Conservation (phyloP, 2,888 invertebrate species). For the Eurytoma californica region DNA sequence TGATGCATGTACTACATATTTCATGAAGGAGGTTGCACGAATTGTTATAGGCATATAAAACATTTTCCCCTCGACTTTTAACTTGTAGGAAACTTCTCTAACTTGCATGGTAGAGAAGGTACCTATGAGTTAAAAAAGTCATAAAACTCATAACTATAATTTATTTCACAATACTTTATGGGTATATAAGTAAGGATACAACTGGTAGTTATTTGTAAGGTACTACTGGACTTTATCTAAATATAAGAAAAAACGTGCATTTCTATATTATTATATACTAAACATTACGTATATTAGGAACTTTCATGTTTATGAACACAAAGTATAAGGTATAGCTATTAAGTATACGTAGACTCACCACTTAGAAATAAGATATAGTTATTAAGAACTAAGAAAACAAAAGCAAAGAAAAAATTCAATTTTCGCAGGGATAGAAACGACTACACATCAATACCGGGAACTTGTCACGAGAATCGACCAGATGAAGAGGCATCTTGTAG, state of each 20-base stretch:
- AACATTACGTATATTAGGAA: too few species aligned
- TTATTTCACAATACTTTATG: too few species aligned
- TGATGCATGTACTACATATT: conserved; percentile 55
- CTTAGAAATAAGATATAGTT: neutral
- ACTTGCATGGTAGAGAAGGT: conserved; percentile 62
- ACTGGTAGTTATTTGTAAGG: too few species aligned
- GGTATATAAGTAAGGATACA: too few species aligned
- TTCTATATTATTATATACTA: too few species aligned
- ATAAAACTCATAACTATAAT: too few species aligned
- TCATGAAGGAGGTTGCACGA: conserved; percentile 35
- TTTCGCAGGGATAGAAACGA: conserved; percentile 70
- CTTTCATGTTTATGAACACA: too few species aligned
- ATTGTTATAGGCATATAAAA: neutral
- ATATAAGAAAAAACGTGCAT: too few species aligned
- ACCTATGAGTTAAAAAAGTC: conserved; percentile 51
- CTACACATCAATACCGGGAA: conserved; percentile 67
- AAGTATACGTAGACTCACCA: too few species aligned
- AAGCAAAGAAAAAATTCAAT: conserved; percentile 56
- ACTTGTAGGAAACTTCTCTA: conserved; percentile 59
- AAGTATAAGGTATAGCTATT: too few species aligned
- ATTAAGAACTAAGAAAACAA: conserved; percentile 16
- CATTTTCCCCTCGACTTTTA: conserved; percentile 31
- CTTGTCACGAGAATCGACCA: conserved; percentile 63
- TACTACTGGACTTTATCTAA: too few species aligned
- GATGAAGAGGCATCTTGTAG: conserved; percentile 57